Conservation (phyloP, 2,888 invertebrate species). For the Melolontha melolontha region DNA sequence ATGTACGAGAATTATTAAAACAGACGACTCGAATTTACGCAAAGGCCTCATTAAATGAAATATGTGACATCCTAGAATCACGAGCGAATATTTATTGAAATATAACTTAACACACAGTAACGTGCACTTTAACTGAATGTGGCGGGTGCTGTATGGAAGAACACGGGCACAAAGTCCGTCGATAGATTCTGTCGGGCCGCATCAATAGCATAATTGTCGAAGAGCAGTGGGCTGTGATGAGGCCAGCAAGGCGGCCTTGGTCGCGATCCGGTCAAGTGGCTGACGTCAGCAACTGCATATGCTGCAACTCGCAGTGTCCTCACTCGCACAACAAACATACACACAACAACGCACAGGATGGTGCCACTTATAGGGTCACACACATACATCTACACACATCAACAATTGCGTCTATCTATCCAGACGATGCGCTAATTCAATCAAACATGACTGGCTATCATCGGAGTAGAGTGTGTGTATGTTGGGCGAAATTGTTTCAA, state of each 20-base stretch:
- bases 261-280: slow-evolving; percentile 51
- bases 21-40: too few relatives aligned
- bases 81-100: too few relatives aligned
- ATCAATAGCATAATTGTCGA: slow-evolving; percentile 50
- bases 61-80: too few relatives aligned
- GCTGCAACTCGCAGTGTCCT: slow-evolving; percentile 43
- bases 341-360: slow-evolving; percentile 44
- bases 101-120: too few relatives aligned
- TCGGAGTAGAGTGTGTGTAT: background rate
- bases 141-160: slow-evolving; percentile 11
- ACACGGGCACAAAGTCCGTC: too few relatives aligned
- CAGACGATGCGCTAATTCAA: slow-evolving; percentile 42
- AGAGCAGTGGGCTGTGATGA: slow-evolving; percentile 49
- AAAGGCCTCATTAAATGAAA: too few relatives aligned
- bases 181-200: slow-evolving; percentile 39
- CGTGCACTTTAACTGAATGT: slow-evolving; percentile 7
- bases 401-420: slow-evolving; percentile 27
- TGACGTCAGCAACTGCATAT: slow-evolving; percentile 51
- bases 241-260: slow-evolving; percentile 50
- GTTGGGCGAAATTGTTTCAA: slow-evolving; percentile 18
- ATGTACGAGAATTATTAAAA: too few relatives aligned
- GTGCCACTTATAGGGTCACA: slow-evolving; percentile 49
- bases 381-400: slow-evolving; percentile 47
- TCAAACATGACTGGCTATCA: slow-evolving; percentile 30
- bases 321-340: slow-evolving; percentile 5